Conservation (phyloP, 2,888 invertebrate species). For the Dasypogon diadema region DNA sequence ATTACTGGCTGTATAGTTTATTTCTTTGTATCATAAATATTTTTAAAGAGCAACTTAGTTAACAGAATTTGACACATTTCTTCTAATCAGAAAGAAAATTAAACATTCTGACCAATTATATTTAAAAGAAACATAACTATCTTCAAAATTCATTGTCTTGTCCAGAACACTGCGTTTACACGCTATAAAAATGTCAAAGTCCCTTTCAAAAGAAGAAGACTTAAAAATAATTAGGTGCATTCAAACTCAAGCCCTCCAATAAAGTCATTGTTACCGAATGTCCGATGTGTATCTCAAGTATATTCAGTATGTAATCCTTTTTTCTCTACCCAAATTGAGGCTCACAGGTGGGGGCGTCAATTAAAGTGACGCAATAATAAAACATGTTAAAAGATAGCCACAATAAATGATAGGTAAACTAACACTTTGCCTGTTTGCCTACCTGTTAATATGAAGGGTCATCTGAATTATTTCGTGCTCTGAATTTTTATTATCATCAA, state of each 20-base stretch:
- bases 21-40: too few species aligned
- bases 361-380: conserved; percentile 44
- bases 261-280: conserved; percentile 32
- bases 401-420: conserved; percentile 35
- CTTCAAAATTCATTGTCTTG: background rate
- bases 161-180: conserved; percentile 30
- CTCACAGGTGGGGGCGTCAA: conserved; percentile 37
- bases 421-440: conserved; percentile 17
- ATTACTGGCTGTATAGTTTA: too few species aligned
- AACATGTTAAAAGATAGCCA: conserved; percentile 7
- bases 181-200: conserved; percentile 31
- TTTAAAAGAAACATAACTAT: too few species aligned
- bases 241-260: conserved; percentile 14
- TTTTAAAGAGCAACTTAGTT: too few species aligned
- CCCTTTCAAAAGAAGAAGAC: conserved; percentile 1
- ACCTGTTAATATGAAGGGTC: conserved; percentile 24
- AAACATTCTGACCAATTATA: too few species aligned
- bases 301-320: conserved; percentile 4
- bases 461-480: conserved; percentile 21
- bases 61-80: too few species aligned
- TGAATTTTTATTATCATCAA: conserved; percentile 39
- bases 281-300: conserved; percentile 8
- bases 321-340: background rate
- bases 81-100: too few species aligned
- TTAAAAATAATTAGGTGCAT: conserved; percentile 40